Conservation (phyloP, 2,888 invertebrate species). For the Drosophila paramelanica region DNA sequence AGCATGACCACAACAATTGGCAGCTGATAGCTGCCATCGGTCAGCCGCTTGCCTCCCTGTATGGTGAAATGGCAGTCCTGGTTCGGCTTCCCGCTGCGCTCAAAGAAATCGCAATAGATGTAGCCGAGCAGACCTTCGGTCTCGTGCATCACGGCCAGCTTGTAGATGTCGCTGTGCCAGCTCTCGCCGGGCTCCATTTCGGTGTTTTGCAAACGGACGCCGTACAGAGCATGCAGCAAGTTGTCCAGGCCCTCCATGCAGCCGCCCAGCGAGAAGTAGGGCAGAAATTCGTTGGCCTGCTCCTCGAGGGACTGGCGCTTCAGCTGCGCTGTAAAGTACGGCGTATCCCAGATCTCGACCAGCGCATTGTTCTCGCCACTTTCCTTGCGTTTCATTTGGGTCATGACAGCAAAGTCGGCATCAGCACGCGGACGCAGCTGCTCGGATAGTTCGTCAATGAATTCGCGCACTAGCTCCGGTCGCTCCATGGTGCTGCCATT, state of each 20-base stretch:
- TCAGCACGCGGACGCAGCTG: conserved; percentile 89
- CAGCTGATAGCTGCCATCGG: conserved; percentile 93
- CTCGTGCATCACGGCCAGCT: conserved; percentile 95
- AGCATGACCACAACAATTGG: conserved; percentile 97
- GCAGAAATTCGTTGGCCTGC: conserved; percentile 90
- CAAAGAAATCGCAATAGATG: conserved; percentile 99
- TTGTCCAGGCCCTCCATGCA: conserved; percentile 99
- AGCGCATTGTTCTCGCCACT: conserved; percentile 69
- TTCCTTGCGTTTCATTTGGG: conserved; percentile 88
- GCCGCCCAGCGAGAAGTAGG: conserved; percentile 95
- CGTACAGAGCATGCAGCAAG: conserved; percentile 93
- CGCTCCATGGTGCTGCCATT: conserved; percentile 94
- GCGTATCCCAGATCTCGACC: conserved; percentile 93
- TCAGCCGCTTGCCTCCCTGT: conserved; percentile 93
- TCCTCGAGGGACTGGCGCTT: conserved; percentile 90
- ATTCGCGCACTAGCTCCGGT: conserved; percentile 91
- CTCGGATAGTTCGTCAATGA: conserved; percentile 91
- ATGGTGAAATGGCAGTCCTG: conserved; percentile 99
- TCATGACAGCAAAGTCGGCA: conserved; percentile 91
- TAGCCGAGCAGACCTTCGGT: conserved; percentile 93
- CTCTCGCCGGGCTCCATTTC: conserved; percentile 92
- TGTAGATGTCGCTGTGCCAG: conserved; percentile 95
- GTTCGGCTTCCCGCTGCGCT: conserved; percentile 95
- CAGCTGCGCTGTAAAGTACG: conserved; percentile 92
- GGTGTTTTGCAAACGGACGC: conserved; percentile 90